phyloP scores from a whole-genome alignment of 2,888 invertebrate genomes.

The Cosmia pyralina region DNA sequence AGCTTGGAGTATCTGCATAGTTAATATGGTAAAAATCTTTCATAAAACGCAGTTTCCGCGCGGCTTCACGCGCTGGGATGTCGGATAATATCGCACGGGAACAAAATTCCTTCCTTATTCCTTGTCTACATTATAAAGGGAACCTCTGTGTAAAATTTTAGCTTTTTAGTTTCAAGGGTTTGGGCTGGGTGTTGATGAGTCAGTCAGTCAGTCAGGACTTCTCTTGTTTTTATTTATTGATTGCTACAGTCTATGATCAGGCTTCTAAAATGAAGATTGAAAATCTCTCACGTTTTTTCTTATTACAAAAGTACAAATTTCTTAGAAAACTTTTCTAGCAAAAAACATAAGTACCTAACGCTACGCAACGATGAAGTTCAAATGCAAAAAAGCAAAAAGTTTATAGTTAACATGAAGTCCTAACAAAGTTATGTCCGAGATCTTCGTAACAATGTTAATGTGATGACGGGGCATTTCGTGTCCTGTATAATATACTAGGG shows the following conservation, averaged over 20 bases:
- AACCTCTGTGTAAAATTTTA: no score
- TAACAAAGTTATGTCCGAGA: conserved; percentile 28
- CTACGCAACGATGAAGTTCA: neutral
- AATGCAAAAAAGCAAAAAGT: conserved; percentile 7
- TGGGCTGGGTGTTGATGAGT: no score
- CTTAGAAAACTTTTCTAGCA: neutral
- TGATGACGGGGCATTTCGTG: conserved; percentile 3
- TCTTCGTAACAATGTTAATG: conserved; percentile 23
- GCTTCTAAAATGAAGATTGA: neutral
- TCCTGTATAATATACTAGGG: neutral
- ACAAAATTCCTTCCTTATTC: no score
- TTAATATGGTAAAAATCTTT: neutral
- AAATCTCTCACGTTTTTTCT: neutral
- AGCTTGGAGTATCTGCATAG: neutral
- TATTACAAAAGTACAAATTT: neutral
- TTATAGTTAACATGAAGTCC: conserved; percentile 5
- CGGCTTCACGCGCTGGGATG: no score
- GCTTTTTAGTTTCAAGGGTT: no score
- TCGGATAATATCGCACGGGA: no score
- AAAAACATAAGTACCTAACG: neutral
- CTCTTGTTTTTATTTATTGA: no score
- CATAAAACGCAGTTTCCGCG: neutral
- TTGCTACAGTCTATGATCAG: neutral
- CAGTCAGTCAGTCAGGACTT: no score
- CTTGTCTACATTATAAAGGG: no score